These are phyloP conservation scores for Oceanites oceanicus DNA, from an alignment of 2,113 vertebrate species.

Conservation along the genomic window DNA sequence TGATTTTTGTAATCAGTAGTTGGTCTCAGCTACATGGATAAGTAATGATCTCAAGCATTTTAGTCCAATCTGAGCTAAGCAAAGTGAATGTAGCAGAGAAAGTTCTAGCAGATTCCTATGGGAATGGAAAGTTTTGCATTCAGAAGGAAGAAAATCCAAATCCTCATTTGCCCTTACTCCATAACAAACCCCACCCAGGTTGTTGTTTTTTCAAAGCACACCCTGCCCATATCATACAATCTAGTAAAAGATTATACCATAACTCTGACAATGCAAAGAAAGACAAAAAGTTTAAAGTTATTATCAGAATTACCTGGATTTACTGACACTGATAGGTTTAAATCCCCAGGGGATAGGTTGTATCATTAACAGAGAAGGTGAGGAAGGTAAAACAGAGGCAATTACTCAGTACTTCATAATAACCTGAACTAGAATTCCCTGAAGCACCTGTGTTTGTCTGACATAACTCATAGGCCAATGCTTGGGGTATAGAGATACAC, in stretches of 20 bases:
- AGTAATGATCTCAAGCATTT: neutral
- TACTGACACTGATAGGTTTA: neutral
- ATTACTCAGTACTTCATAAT: slow-evolving; percentile 1
- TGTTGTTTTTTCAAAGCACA: neutral
- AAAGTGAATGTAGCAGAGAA: neutral
- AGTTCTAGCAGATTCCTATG: neutral
- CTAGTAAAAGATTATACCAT: neutral
- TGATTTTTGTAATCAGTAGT: neutral
- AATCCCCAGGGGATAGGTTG: neutral
- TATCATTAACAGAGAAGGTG: neutral
- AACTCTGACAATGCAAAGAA: neutral
- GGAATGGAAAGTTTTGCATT: neutral
- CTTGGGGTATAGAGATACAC: neutral
- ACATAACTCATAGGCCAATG: neutral
- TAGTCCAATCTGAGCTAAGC: neutral
- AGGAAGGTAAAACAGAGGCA: slow-evolving; percentile 34
- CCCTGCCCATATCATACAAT: neutral
- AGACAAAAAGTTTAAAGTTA: neutral
- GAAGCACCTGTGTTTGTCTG: slow-evolving; percentile 16
- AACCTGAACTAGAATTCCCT: slow-evolving; percentile 9
- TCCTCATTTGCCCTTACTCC: slow-evolving; percentile 1
- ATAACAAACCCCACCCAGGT: neutral
- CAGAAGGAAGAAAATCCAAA: slow-evolving; percentile 15
- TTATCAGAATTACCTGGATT: neutral
- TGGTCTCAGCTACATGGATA: neutral